Evolutionary conservation across 2,888 invertebrate genomes (phyloP).

Genomic region (Doris montereyensis): DNA sequence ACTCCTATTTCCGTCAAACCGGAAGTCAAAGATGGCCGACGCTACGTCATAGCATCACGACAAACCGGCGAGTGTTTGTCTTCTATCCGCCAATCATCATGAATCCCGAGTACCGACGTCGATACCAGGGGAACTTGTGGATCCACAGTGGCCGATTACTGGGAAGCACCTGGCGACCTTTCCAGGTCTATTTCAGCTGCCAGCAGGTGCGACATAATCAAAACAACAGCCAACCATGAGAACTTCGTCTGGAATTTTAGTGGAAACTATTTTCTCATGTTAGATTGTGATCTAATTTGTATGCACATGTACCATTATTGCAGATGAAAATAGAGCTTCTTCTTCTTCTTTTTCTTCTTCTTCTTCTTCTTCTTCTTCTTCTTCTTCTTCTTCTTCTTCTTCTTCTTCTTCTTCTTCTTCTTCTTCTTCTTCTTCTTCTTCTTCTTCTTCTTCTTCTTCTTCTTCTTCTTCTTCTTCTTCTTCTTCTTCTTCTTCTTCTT

Average conservation of each 20-base stretch:
- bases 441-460: neutral
- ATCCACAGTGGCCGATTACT: constrained; percentile 42
- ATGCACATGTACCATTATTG: no score
- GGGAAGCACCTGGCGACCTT: constrained; percentile 42
- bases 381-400: neutral
- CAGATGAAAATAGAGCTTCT: neutral
- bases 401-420: neutral
- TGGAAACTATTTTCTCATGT: no score
- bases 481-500: constrained; percentile 10
- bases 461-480: constrained; percentile 1
- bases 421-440: neutral
- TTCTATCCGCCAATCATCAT: constrained; percentile 39
- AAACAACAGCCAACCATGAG: no score
- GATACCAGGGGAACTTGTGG: constrained; percentile 31
- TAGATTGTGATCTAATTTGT: no score
- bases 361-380: neutral
- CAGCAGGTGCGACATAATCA: no score
- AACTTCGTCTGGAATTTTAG: no score
- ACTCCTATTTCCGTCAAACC: constrained; percentile 20
- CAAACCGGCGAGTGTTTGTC: constrained; percentile 42
- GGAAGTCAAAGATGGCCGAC: constrained; percentile 35
- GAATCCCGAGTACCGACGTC: neutral
- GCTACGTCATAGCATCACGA: constrained; percentile 28
- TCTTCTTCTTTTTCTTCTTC: neutral
- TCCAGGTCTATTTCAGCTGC: no score